Evolutionary conservation across 1,140 invertebrate genomes (phyloP), one percentile per base, ranked within the genome.

Genomic region (Leptinotarsa undecemlineata): DNA sequence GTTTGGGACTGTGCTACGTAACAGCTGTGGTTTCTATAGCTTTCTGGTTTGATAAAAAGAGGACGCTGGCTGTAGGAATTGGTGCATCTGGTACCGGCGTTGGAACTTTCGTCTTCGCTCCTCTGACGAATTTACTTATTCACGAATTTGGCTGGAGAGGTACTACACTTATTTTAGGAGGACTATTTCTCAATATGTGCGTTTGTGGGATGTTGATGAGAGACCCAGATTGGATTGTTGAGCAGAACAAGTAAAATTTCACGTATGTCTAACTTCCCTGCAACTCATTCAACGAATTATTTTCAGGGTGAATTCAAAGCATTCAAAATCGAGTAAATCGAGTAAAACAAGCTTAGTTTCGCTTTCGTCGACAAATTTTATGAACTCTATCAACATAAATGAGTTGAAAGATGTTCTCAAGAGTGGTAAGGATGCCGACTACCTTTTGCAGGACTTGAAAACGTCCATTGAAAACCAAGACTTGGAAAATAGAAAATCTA

Each of bases 41-140:
- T 14, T 97, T 96, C 83, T 99, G 98, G 90, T 99, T 99, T 84
- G 97, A 99, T 78, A 94, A 95, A 81, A 94, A 93, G 81, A 88
- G 96, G 26, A 96, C 94, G 14, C 87, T 99, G 62, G 97, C 97
- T 4, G 96, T 96, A 15, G 96, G 97, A 1, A 89, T 98, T 48
- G 94, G 96, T 1, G 96, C 96, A 3, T 95, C 95, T 78, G 96
- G 96, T 20, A 95, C 94, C 8, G 94, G 94, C 2, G 90, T 95
- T 23, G 94, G 96, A 4, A 90, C 95, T 0, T 95, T 96, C 82
- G 85, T 96, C 3, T 95, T 96, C 83, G 92, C 94, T 1, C 95
- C 94, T 0, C 87, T 96, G 85, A 94, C 92, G 2, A 89, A 91
- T 71, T 90, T 88, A 84, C 91, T 90, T 73, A 91, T 96, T 21